Evolutionary conservation across 2,113 vertebrate genomes (phyloP).

Genomic region (Cettia cetti): DNA sequence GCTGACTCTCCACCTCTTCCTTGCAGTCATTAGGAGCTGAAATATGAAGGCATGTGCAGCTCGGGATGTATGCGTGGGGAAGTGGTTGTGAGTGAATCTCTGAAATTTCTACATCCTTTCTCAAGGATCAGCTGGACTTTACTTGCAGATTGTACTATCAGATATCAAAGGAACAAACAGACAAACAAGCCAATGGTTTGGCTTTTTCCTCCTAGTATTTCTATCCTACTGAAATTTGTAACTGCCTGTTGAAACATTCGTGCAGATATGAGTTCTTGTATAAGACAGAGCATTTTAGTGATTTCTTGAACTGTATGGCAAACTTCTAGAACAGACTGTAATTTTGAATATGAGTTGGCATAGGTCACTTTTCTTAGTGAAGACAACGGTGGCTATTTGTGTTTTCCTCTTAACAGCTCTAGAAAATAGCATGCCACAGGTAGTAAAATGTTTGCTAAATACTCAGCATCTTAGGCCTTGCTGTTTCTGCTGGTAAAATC

Average conservation of each 20-base stretch:
- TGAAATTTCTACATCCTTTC: background rate
- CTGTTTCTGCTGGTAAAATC: background rate
- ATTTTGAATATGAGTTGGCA: background rate
- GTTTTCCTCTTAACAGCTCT: background rate
- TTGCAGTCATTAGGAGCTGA: background rate
- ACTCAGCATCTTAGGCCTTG: background rate
- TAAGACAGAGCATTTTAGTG: background rate
- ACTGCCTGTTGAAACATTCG: background rate
- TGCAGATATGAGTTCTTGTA: background rate
- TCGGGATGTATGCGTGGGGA: background rate
- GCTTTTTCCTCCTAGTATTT: background rate
- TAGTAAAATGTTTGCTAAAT: background rate
- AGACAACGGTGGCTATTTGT: background rate
- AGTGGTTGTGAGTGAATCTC: background rate
- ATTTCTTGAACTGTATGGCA: background rate
- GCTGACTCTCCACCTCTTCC: background rate
- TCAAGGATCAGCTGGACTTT: background rate
- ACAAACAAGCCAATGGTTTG: background rate
- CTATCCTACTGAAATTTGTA: background rate
- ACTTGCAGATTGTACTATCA: background rate
- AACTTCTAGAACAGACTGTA: background rate
- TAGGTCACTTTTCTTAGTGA: background rate
- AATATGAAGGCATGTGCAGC: background rate
- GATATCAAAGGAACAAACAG: background rate
- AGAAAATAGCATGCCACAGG: background rate